A percentile compares a stretch with the other conserved stretches of the same genome.
phyloP scores from a whole-genome alignment of 1,140 invertebrate species.

The Macrobrachium nipponense region DNA sequence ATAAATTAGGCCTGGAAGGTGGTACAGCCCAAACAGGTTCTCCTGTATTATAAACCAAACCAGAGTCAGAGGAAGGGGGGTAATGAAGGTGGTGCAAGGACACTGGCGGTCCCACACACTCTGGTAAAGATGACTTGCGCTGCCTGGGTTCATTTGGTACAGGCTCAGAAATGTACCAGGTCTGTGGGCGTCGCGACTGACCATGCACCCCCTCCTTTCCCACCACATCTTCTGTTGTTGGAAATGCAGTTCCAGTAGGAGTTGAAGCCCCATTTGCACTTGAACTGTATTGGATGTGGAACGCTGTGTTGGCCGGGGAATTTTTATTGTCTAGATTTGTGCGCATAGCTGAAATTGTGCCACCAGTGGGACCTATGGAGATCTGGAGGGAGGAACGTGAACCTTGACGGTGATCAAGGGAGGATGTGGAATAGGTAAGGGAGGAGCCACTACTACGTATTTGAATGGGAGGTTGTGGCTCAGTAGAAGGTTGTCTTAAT shows the following conservation, averaged over 20 bases:
- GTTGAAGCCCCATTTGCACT: constrained; percentile 45
- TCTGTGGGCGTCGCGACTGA: constrained; percentile 48
- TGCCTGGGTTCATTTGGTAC: constrained; percentile 34
- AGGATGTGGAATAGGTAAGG: constrained; percentile 63
- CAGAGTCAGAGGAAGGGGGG: constrained; percentile 45
- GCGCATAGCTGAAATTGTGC: constrained; percentile 64
- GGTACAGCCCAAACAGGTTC: constrained; percentile 50
- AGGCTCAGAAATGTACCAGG: constrained; percentile 48
- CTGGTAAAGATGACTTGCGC: constrained; percentile 54
- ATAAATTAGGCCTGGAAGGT: constrained; percentile 45
- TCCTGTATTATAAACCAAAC: constrained; percentile 40
- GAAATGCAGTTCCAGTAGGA: constrained; percentile 51
- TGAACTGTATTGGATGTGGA: constrained; percentile 63
- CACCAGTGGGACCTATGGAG: constrained; percentile 64
- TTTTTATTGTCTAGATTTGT: constrained; percentile 63
- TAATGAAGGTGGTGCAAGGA: constrained; percentile 57
- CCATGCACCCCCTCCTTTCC: constrained; percentile 51
- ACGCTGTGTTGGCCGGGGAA: constrained; percentile 63
- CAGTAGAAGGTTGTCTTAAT: constrained; percentile 60
- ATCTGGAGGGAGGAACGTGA: constrained; percentile 64
- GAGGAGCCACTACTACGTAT: constrained; percentile 62
- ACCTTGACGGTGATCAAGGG: constrained; percentile 62
- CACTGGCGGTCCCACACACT: constrained; percentile 54
- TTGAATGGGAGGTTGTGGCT: constrained; percentile 62
- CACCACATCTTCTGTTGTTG: constrained; percentile 52